Percentiles rank a stretch among this genome's conserved stretches.
These are phyloP conservation scores for Gobius niger DNA, from an alignment of 2,113 vertebrate genomes.

Conservation along the genomic window DNA sequence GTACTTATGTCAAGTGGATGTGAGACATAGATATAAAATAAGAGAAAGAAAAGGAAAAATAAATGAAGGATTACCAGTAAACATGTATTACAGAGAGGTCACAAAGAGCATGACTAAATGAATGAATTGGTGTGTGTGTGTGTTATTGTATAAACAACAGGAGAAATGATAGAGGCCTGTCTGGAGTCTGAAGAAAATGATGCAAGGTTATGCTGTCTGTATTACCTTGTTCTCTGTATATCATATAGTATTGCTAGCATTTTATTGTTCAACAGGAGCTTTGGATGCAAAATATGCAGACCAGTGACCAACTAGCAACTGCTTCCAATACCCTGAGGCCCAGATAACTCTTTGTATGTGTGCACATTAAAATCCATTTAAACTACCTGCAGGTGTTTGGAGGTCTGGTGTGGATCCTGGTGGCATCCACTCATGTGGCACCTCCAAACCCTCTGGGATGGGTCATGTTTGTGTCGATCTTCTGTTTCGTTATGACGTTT, in stretches of 20 bases:
- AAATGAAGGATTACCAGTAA: neutral
- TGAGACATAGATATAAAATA: neutral
- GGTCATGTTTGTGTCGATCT: conserved; percentile 85
- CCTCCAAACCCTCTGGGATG: conserved; percentile 72
- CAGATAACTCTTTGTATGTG: no score
- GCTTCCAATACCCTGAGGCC: no score
- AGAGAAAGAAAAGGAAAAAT: neutral
- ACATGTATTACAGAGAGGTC: neutral
- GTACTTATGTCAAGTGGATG: neutral
- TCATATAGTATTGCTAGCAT: neutral
- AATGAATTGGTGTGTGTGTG: neutral
- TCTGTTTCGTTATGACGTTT: conserved; percentile 82
- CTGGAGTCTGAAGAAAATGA: no score
- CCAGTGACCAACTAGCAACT: no score
- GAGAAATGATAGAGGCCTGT: no score
- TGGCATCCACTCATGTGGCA: conserved; percentile 71
- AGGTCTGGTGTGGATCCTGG: conserved; percentile 83
- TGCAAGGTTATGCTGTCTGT: neutral
- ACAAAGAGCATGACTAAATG: neutral
- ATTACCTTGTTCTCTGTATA: neutral
- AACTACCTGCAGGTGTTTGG: conserved; percentile 75
- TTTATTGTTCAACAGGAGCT: no score
- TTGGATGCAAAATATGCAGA: no score
- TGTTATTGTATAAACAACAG: neutral
- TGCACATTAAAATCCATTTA: no score